Evolutionary conservation across 2,888 invertebrate species (phyloP), one percentile per base, ranked within the genome.

Genomic region (Danaus chrysippus): DNA sequence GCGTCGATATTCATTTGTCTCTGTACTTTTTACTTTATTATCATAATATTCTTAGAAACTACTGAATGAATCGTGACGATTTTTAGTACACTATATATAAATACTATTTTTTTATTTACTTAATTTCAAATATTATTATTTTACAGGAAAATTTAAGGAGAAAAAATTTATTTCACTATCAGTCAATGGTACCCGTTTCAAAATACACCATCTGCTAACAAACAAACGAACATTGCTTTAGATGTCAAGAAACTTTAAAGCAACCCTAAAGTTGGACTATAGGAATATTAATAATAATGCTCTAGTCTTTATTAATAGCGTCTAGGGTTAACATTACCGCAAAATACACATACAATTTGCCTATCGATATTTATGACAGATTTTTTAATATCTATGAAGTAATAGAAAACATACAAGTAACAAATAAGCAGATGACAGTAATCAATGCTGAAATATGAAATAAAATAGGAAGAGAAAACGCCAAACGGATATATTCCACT

Each of bases 131-230:
- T 23, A 55, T 49, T 46, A 54, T 57, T 58, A 55, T 64, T 64
- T 43, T 43, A 56, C 56, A 54, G 61, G 54, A 58, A 59, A 42
- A 57, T 62, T 66, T 64, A 66, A 61, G 61, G 64, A 12, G 34
- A 15, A 43, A 56, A 42, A 42, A 19, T 41, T 56, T 56, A 49
- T n/a, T 59, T 59, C 43, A 59, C 11, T n/a, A 34, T 34, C 42
- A 53, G 49, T 42, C 59, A 59, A 59, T 61, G 61, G 54, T 49
- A 59, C 58, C 57, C 63, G 11, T 59, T 23, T 49, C 57, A 56
- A 61, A 64, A 59, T 55, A 66, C 59, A 59, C 57, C 63, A 66
- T 62, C 56, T 66, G 64, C 62, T 59, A 34, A 34, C 23, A 62
- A 62, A 59, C 64, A 62, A 66, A 62, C 57, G 53, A 46, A 42